These are phyloP conservation scores for Ceratosolen solmsi DNA, from an alignment of 1,140 invertebrate genomes.

Conservation along the genomic window DNA sequence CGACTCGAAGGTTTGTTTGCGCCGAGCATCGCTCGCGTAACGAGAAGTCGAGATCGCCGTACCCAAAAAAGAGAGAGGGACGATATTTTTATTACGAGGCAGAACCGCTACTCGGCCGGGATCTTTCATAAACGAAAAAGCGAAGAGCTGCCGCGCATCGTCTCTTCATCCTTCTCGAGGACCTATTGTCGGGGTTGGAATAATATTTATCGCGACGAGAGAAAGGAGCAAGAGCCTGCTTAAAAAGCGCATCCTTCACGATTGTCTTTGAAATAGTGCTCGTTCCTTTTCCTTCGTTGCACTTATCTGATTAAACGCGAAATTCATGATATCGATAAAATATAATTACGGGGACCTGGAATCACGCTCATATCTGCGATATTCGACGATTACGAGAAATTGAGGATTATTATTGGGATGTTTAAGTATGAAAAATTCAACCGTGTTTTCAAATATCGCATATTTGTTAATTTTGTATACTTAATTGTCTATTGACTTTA, in stretches of 20 bases:
- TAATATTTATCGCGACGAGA: constrained; percentile 37
- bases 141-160: background rate
- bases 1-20: constrained; percentile 55
- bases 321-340: constrained; percentile 13
- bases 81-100: constrained; percentile 59
- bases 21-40: constrained; percentile 34
- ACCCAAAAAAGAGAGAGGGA: constrained; percentile 41
- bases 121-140: constrained; percentile 52
- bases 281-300: background rate
- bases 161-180: constrained; percentile 10
- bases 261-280: constrained; percentile 32
- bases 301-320: background rate
- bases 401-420: background rate
- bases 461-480: background rate
- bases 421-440: constrained; percentile 1
- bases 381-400: background rate
- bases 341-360: background rate
- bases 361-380: background rate
- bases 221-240: constrained; percentile 5
- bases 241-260: constrained; percentile 17
- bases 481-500: background rate
- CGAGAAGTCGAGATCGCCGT: constrained; percentile 26
- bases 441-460: constrained; percentile 1
- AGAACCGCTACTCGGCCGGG: constrained; percentile 61
- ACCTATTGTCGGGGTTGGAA: constrained; percentile 33